Evolutionary conservation across 2,797 vertebrate species (phyloP).

Genomic region (Pseudochirops cupreus): DNA sequence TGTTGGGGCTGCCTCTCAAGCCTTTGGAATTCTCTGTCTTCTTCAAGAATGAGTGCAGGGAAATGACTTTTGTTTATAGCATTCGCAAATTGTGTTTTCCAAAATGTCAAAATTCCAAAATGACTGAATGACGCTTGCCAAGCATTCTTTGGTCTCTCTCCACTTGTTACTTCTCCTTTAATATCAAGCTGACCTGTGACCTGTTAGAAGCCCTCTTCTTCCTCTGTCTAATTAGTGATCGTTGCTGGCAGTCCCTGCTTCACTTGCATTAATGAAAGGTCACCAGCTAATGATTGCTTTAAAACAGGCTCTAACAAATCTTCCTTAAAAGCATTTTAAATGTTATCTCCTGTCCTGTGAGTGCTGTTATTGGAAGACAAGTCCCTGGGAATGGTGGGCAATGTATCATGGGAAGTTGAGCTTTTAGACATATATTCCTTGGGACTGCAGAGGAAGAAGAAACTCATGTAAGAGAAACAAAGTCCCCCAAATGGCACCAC

Average conservation of each 20-base stretch:
- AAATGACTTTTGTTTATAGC: not conserved
- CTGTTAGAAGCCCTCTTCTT: constrained; percentile 73
- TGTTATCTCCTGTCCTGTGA: not conserved
- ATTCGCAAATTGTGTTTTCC: not conserved
- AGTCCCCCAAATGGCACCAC: constrained; percentile 3
- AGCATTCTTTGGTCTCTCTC: constrained; percentile 31
- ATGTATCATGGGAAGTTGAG: constrained; percentile 26
- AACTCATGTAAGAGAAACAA: constrained; percentile 38
- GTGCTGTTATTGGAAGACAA: constrained; percentile 33
- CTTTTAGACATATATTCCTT: constrained; percentile 51
- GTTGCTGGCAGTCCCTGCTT: constrained; percentile 54
- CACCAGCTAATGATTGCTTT: constrained; percentile 43
- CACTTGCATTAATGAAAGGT: constrained; percentile 22
- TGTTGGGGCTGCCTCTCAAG: not conserved
- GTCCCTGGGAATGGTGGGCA: constrained; percentile 13
- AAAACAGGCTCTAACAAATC: constrained; percentile 21
- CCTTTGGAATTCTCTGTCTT: not conserved
- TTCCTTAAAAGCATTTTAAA: not conserved
- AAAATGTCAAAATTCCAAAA: not conserved
- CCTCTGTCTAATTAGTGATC: constrained; percentile 55
- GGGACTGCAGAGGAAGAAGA: not conserved
- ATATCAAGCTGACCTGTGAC: constrained; percentile 53
- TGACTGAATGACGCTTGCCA: constrained; percentile 46
- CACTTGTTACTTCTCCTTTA: constrained; percentile 59
- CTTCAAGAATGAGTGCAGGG: not conserved